Percentiles rank a stretch among this genome's conserved stretches.
phyloP scores from a whole-genome alignment of 2,888 invertebrate genomes.

The Amiota minor region DNA sequence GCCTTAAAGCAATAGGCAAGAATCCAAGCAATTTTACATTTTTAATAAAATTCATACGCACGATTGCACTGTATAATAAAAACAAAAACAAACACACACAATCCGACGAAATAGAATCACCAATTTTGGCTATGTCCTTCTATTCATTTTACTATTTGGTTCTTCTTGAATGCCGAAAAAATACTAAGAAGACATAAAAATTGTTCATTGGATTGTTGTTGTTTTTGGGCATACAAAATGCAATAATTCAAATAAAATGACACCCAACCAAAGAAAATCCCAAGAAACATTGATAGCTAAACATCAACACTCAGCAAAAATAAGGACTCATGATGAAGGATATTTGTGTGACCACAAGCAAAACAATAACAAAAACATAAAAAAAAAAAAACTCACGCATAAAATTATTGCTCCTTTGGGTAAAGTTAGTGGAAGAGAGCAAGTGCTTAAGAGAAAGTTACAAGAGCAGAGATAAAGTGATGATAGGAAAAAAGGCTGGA shows the following conservation, averaged over 20 bases:
- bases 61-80: neutral
- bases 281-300: conserved; percentile 19
- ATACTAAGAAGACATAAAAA: conserved; percentile 4
- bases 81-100: neutral
- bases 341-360: neutral
- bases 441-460: neutral
- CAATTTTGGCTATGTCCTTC: neutral
- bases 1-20: too few species aligned
- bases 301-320: neutral
- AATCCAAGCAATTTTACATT: neutral
- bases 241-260: conserved; percentile 23
- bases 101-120: neutral
- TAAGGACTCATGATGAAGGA: neutral
- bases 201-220: neutral
- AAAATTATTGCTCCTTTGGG: conserved; percentile 26
- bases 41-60: conserved; percentile 19
- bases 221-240: conserved; percentile 6
- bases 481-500: too few species aligned
- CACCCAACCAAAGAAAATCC: neutral
- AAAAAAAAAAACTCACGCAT: conserved; percentile 24
- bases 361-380: neutral
- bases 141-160: neutral
- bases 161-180: too few species aligned
- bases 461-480: neutral
- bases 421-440: conserved; percentile 15